A percentile compares a stretch with the other conserved stretches of the same genome.
Evolutionary conservation across 2,888 invertebrate species (phyloP).

Genomic region (Hyles lineata): DNA sequence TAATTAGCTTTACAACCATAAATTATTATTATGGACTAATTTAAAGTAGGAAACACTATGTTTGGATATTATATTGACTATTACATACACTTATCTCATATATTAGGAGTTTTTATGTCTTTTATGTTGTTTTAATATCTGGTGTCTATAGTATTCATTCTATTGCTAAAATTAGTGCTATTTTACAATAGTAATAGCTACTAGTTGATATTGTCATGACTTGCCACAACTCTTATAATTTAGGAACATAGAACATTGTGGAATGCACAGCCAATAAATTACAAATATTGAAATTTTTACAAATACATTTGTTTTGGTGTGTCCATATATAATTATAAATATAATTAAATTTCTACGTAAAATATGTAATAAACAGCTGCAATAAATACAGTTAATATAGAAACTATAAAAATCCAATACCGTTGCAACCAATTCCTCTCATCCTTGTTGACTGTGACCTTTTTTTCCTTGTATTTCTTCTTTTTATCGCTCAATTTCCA

Average conservation of each 20-base stretch:
- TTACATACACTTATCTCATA: too few species aligned
- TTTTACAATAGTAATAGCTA: neutral
- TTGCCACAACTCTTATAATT: neutral
- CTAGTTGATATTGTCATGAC: conserved; percentile 4
- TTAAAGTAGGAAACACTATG: too few species aligned
- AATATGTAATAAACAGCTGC: conserved; percentile 57
- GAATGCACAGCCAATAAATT: neutral
- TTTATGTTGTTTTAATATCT: too few species aligned
- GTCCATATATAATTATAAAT: neutral
- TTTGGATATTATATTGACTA: too few species aligned
- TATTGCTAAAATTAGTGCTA: neutral
- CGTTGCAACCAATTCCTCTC: conserved; percentile 69
- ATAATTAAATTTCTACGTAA: conserved; percentile 40
- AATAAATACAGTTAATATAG: conserved; percentile 54
- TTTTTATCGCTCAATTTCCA: conserved; percentile 90
- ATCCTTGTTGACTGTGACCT: conserved; percentile 72
- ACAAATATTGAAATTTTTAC: neutral
- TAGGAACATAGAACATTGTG: too few species aligned
- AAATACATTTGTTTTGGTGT: neutral
- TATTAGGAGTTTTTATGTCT: too few species aligned
- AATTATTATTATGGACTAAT: too few species aligned
- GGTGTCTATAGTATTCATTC: neutral
- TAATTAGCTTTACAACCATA: too few species aligned
- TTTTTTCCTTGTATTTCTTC: conserved; percentile 80
- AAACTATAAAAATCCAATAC: conserved; percentile 74